These are phyloP conservation scores for Ditylenchus dipsaci DNA, from an alignment of 1,140 invertebrate species.

Conservation along the genomic window DNA sequence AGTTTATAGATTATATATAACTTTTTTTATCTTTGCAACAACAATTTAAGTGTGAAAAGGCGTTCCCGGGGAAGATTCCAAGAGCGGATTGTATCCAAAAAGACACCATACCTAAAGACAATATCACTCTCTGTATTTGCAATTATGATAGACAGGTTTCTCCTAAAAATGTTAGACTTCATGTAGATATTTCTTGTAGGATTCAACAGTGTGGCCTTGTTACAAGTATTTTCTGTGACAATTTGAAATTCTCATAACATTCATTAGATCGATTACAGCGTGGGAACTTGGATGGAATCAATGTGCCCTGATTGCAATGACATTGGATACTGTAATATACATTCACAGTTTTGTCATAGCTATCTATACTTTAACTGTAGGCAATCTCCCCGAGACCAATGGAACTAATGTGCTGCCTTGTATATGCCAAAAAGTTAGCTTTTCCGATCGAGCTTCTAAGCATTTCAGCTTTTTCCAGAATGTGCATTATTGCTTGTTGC, in stretches of 20 bases:
- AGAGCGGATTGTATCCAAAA: slow-evolving; percentile 46
- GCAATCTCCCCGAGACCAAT: slow-evolving; percentile 49
- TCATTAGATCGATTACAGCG: slow-evolving; percentile 5
- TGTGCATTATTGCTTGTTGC: slow-evolving; percentile 49
- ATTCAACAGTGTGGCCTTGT: slow-evolving; percentile 53
- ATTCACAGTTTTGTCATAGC: too few species aligned
- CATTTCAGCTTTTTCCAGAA: slow-evolving; percentile 26
- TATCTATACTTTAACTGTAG: too few species aligned
- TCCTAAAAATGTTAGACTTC: too few species aligned
- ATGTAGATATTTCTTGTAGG: slow-evolving; percentile 2
- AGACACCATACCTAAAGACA: slow-evolving; percentile 43
- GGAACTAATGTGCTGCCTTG: slow-evolving; percentile 43
- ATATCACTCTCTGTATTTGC: slow-evolving; percentile 51
- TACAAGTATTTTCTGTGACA: slow-evolving; percentile 44
- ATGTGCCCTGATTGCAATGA: slow-evolving; percentile 51
- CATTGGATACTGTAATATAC: slow-evolving; percentile 51
- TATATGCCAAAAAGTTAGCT: slow-evolving; percentile 46
- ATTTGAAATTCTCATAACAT: too few species aligned
- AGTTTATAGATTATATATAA: too few species aligned
- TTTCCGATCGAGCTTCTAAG: too few species aligned
- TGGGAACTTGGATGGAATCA: slow-evolving; percentile 32
- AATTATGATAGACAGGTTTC: slow-evolving; percentile 49
- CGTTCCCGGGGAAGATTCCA: slow-evolving; percentile 9
- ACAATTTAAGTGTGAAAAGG: slow-evolving; percentile 18
- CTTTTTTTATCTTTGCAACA: too few species aligned